Percentiles rank a stretch among this genome's conserved stretches.
Evolutionary conservation across 1,140 invertebrate species (phyloP).

Genomic region (Onthophagus taurus): DNA sequence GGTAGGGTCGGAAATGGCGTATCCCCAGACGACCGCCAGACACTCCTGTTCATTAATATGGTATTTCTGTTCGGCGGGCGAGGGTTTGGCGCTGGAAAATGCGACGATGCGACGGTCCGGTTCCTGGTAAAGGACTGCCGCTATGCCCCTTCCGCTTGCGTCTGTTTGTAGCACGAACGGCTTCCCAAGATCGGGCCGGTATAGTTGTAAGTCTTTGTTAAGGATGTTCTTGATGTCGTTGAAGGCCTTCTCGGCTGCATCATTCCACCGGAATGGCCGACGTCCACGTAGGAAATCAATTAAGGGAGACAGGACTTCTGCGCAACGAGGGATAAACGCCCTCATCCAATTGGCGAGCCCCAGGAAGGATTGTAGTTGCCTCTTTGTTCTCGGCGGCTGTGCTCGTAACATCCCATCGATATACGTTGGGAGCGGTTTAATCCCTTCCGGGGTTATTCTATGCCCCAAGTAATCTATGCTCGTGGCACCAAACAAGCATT

Average conservation of each 20-base stretch:
- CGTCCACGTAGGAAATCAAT: conserved; percentile 18
- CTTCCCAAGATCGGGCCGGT: conserved; percentile 20
- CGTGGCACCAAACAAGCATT: conserved; percentile 7
- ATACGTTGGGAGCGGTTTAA: not conserved
- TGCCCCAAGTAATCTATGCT: conserved; percentile 11
- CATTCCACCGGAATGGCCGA: conserved; percentile 7
- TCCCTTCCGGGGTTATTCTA: not conserved
- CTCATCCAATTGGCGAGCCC: conserved; percentile 23
- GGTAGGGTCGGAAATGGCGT: conserved; percentile 24
- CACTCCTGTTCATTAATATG: conserved; percentile 19
- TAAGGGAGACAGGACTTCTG: conserved; percentile 14
- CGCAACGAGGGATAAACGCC: conserved; percentile 22
- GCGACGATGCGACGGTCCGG: conserved; percentile 13
- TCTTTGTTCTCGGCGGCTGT: not conserved
- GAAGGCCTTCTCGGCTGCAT: conserved; percentile 16
- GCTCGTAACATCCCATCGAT: not conserved
- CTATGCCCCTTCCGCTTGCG: conserved; percentile 22
- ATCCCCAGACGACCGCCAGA: conserved; percentile 30
- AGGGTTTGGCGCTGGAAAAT: conserved; percentile 16
- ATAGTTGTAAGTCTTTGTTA: conserved; percentile 12
- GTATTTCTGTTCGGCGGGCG: conserved; percentile 11
- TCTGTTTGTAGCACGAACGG: conserved; percentile 31
- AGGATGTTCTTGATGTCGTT: conserved; percentile 26
- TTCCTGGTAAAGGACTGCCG: conserved; percentile 21
- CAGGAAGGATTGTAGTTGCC: conserved; percentile 21